These are phyloP conservation scores for Drosophila anomelani DNA, from an alignment of 2,888 invertebrate species.

Conservation along the genomic window DNA sequence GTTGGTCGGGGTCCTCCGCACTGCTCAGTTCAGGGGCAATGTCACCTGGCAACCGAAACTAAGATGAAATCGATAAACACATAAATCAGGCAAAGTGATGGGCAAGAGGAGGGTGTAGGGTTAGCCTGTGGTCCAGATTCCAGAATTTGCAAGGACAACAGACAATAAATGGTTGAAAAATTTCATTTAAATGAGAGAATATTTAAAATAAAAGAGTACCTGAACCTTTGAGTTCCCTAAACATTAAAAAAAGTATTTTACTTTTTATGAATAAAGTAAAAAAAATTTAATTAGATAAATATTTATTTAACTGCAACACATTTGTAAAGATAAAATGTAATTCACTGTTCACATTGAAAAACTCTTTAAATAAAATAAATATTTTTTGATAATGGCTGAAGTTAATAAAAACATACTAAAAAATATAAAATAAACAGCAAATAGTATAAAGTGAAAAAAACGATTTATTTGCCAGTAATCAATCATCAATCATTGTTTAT, in stretches of 20 bases:
- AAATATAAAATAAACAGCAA: neutral
- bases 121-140: slow-evolving; percentile 10
- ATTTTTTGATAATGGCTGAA: neutral
- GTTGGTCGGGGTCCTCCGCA: slow-evolving; percentile 3
- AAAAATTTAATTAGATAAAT: neutral
- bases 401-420: neutral
- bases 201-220: neutral
- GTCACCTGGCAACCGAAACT: slow-evolving; percentile 66
- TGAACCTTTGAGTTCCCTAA: too few species aligned
- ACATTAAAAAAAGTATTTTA: too few species aligned
- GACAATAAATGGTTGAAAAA: neutral
- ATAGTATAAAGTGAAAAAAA: neutral
- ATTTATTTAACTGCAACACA: neutral
- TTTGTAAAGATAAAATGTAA: neutral
- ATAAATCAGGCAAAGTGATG: slow-evolving; percentile 69
- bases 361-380: neutral
- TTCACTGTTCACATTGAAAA: neutral
- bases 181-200: neutral
- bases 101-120: slow-evolving; percentile 6
- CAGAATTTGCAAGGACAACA: slow-evolving; percentile 1
- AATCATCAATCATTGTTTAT: too few species aligned
- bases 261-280: too few species aligned
- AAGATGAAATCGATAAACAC: slow-evolving; percentile 71
- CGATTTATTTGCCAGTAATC: neutral
- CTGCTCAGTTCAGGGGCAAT: slow-evolving; percentile 64